Evolutionary conservation across 1,140 invertebrate genomes (phyloP).

Genomic region (Dufourea novaeangliae): DNA sequence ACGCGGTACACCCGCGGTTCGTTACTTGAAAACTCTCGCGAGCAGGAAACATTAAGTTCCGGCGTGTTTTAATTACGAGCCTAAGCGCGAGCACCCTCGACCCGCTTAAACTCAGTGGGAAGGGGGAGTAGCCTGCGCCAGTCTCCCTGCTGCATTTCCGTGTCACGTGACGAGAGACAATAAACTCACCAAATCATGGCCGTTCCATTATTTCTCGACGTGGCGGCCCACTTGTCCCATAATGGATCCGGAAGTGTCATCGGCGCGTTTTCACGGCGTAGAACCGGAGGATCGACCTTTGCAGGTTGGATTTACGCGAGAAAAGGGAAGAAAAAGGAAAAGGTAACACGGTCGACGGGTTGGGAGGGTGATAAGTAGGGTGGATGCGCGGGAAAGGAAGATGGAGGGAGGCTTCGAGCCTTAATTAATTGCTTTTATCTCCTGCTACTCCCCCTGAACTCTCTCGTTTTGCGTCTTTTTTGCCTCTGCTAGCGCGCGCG

Average conservation of each 20-base stretch:
- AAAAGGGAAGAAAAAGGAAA: not conserved
- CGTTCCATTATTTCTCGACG: constrained; percentile 53
- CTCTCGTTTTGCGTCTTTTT: not conserved
- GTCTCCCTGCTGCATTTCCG: constrained; percentile 57
- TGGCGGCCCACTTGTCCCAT: constrained; percentile 34
- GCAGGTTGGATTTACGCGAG: not conserved
- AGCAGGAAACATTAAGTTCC: constrained; percentile 69
- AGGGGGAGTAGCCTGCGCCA: constrained; percentile 24
- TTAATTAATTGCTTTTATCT: constrained; percentile 50
- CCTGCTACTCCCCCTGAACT: not conserved
- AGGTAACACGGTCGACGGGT: not conserved
- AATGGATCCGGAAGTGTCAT: constrained; percentile 44
- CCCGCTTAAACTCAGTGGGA: constrained; percentile 52
- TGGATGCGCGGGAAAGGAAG: not conserved
- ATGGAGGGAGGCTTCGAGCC: constrained; percentile 17
- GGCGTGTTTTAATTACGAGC: constrained; percentile 68
- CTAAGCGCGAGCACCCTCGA: constrained; percentile 57
- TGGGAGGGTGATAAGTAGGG: not conserved
- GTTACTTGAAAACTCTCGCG: constrained; percentile 36
- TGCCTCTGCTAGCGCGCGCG: not conserved
- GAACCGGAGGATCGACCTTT: constrained; percentile 14
- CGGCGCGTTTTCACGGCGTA: constrained; percentile 6
- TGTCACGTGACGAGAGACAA: constrained; percentile 57
- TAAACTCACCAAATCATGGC: constrained; percentile 57
- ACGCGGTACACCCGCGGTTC: not conserved